Base-by-base conservation (phyloP, 2,113 vertebrate species). In the Cheilinus undulatus region DNA sequence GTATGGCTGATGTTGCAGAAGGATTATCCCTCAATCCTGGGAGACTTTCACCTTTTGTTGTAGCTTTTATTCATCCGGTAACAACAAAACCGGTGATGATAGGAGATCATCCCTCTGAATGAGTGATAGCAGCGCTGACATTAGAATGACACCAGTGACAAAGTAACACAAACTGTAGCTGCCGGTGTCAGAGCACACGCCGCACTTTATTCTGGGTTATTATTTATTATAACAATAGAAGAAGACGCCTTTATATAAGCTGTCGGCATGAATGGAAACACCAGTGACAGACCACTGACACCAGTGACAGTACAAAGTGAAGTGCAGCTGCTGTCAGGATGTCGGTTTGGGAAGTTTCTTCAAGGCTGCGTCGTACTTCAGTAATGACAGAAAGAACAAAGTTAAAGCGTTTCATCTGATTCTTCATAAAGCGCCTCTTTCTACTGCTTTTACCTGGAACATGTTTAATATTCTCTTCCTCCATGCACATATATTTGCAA, bases 71-170 rank as follows among this genome's bases (percentile, higher is more conserved):
- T 74, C 11, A 40, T 63, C 38, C 28, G 40, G 17, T 60, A 63
- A 27, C 4, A n/a, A 56, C 38, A 50, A 30, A 32, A 45, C 28
- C 36, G 27, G 1, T n/a, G 58, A 69, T 58, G 81, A 71, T 10
- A 7, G 45, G 5, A 70, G 60, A 76, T 69, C 72, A 65, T 74
- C 70, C 50, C 27, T 73, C 71, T 11, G 69, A 46, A 15, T 86
- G 72, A 88, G 36, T 27, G 67, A 79, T 76, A 0, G 60, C 71
- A 30, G 17, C 48, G 3, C 50, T 78, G 73, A 69, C 79, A 78
- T 51, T 53, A 74, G 56, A 77, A 53, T 77, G 76, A 74, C 76
- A 46, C 56, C 42, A 8, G 46, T 73, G 79, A 83, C 61, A 58
- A 62, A 85, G 46, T 65, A 68, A 69, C 43, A 59, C 70, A 66